Percentiles rank a stretch among this genome's conserved stretches.
These are phyloP conservation scores for Bombus waltoni DNA, from an alignment of 1,140 invertebrate species.

Conservation along the genomic window DNA sequence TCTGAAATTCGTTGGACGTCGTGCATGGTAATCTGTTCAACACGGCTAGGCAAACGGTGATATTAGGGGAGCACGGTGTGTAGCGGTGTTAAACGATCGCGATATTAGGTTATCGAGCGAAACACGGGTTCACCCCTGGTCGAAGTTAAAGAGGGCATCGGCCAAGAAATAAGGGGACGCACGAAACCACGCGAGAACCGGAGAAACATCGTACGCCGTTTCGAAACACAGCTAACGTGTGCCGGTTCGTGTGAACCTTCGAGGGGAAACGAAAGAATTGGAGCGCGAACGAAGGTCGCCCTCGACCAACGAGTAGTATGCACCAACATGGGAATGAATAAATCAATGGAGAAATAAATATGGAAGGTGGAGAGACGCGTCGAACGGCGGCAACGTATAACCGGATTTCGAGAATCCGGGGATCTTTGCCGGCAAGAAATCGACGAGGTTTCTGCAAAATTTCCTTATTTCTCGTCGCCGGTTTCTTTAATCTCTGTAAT, in stretches of 20 bases:
- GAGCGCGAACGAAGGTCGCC: conserved; percentile 29
- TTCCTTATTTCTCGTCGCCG: neutral
- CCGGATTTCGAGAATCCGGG: conserved; percentile 2
- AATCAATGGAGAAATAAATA: conserved; percentile 37
- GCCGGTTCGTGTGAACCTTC: conserved; percentile 7
- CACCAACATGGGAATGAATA: neutral
- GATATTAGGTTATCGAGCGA: conserved; percentile 56
- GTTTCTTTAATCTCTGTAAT: conserved; percentile 24
- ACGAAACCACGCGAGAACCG: conserved; percentile 2
- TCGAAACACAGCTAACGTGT: neutral
- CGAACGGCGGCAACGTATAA: conserved; percentile 8
- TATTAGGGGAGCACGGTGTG: conserved; percentile 17
- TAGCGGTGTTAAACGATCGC: conserved; percentile 41
- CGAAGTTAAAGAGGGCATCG: conserved; percentile 4
- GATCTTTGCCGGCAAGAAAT: neutral
- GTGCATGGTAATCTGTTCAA: conserved; percentile 35
- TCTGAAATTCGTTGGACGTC: conserved; percentile 40
- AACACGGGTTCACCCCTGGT: neutral
- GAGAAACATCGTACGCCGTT: neutral
- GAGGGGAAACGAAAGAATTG: conserved; percentile 34
- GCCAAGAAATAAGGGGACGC: neutral
- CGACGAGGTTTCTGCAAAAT: conserved; percentile 2
- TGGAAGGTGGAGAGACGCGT: neutral
- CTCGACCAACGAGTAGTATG: no score
- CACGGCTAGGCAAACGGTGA: conserved; percentile 2